These are phyloP conservation scores for Cerastis leucographa DNA, from an alignment of 2,888 invertebrate genomes.

Conservation along the genomic window DNA sequence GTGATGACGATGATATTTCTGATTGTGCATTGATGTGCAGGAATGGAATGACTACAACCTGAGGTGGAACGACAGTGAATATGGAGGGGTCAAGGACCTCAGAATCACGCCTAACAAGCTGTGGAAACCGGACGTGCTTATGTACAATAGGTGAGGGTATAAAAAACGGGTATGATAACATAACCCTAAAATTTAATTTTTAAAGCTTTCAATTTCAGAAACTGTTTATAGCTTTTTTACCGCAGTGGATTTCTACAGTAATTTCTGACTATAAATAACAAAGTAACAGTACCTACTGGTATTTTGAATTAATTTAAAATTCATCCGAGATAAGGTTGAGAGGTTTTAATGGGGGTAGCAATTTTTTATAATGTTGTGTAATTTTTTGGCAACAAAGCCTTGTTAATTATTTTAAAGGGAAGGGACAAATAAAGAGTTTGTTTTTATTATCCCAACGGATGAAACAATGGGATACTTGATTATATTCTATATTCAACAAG, in stretches of 20 bases:
- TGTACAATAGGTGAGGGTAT: constrained; percentile 98
- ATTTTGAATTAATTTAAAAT: constrained; percentile 18
- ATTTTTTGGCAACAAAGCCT: constrained; percentile 29
- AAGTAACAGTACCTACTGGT: neutral
- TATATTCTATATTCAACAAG: constrained; percentile 30
- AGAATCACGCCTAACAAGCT: constrained; percentile 98
- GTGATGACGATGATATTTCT: constrained; percentile 65
- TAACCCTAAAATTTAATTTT: constrained; percentile 9
- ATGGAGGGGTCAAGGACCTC: constrained; percentile 98
- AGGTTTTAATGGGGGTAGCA: constrained; percentile 4
- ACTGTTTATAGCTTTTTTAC: constrained; percentile 8
- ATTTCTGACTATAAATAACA: neutral
- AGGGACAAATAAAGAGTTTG: constrained; percentile 37
- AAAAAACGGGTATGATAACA: constrained; percentile 53
- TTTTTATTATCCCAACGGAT: constrained; percentile 34
- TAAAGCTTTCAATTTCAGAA: constrained; percentile 41
- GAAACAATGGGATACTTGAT: constrained; percentile 45
- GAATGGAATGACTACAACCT: constrained; percentile 99
- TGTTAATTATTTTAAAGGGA: constrained; percentile 34
- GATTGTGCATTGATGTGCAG: constrained; percentile 89
- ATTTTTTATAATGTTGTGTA: constrained; percentile 30
- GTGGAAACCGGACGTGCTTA: constrained; percentile 99
- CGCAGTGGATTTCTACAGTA: neutral
- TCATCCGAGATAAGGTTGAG: neutral
- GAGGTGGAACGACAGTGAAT: constrained; percentile 98